Evolutionary conservation across 2,888 invertebrate genomes (phyloP), one percentile per base, ranked within the genome.

Genomic region (Scaptomyza cyrtandrae): DNA sequence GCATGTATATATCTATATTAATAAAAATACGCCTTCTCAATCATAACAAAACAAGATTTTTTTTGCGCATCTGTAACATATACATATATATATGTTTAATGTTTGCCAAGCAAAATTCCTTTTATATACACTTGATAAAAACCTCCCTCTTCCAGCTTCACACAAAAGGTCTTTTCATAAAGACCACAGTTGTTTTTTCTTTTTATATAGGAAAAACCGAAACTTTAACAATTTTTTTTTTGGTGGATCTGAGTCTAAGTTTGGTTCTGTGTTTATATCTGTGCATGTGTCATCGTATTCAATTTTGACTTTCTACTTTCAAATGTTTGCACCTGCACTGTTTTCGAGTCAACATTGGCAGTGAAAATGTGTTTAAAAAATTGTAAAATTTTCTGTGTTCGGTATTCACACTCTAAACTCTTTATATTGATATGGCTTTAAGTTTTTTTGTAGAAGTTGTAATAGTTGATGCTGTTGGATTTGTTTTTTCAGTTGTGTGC

Each of bases 351-450:
- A 19, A 13, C 11, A 5, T 29, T 31, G 27, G 35, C 27, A 13
- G n/a, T 48, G 3, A 16, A 31, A 54, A 29, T 11, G 9, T 33
- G 7, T 19, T 9, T 27, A 43, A 11, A 13, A 35, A 63, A 31
- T 9, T 13, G 49, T 33, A 33, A 6, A 31, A 35, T 62, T 24
- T 24, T n/a, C 27, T 37, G 9, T 44, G 14, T 52, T 58, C 37
- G 52, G 24, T 29, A 27, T 48, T 44, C 44, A 50, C 46, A 29
- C 43, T 46, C 19, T 56, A 29, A 46, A 49, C 37, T 55, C 13
- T 56, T n/a, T 49, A 61, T 82, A 74, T 88, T 88, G 88, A 89
- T 89, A 88, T 86, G 80, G 58, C 58, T 75, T 85, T 75, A 43
- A 48, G 39, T 70, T 53, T 70, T 53, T 41, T 1, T 19, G 31